Evolutionary conservation across 2,113 vertebrate genomes (phyloP).

Genomic region (Pimephales promelas): DNA sequence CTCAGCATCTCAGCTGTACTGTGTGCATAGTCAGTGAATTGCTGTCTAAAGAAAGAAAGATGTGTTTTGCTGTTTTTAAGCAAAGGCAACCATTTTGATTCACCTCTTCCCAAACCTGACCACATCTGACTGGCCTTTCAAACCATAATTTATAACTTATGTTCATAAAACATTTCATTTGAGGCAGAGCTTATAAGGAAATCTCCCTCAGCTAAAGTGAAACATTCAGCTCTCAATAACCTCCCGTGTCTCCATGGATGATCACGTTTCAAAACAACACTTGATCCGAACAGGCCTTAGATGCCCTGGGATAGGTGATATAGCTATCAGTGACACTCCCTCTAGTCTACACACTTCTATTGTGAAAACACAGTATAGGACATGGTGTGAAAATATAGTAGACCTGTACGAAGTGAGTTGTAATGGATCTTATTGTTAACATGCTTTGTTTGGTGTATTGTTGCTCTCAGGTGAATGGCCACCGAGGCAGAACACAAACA

Average conservation of each 20-base stretch:
- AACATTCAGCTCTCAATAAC: slow-evolving; percentile 14
- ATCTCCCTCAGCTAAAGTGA: background rate
- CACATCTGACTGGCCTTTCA: slow-evolving; percentile 41
- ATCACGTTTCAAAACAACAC: slow-evolving; percentile 24
- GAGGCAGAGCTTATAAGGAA: slow-evolving; percentile 5
- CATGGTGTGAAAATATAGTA: slow-evolving; percentile 5
- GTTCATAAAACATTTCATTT: slow-evolving; percentile 30
- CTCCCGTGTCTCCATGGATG: slow-evolving; percentile 8
- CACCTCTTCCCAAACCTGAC: slow-evolving; percentile 40
- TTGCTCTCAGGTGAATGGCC: slow-evolving; percentile 1
- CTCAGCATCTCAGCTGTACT: background rate
- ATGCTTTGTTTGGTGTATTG: slow-evolving; percentile 3
- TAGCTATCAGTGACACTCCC: background rate
- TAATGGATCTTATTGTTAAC: slow-evolving; percentile 13
- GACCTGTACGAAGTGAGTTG: background rate
- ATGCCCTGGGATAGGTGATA: slow-evolving; percentile 14
- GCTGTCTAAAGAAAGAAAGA: background rate
- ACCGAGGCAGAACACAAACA: background rate
- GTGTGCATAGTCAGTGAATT: background rate
- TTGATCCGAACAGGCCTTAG: background rate
- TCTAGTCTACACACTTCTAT: slow-evolving; percentile 4
- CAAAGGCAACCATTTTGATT: slow-evolving; percentile 27
- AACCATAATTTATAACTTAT: slow-evolving; percentile 22
- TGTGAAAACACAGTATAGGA: background rate
- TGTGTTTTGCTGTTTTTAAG: background rate